These are phyloP conservation scores for Oncopodura yosiiana DNA, from an alignment of 1,140 invertebrate genomes.

Conservation along the genomic window DNA sequence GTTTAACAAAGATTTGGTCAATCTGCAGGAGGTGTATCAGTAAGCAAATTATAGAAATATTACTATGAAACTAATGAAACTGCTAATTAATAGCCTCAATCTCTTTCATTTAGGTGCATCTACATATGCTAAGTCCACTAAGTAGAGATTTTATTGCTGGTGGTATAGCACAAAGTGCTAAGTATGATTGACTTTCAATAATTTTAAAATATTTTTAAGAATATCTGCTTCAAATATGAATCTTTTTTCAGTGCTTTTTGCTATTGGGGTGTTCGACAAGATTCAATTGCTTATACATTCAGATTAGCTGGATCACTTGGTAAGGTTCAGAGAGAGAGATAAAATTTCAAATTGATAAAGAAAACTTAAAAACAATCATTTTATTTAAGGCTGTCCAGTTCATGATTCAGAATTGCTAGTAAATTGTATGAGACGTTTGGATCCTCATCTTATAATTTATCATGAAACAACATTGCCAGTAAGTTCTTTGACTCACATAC, in stretches of 20 bases:
- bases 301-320: conserved; percentile 10
- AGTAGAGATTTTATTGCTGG: too few relatives aligned
- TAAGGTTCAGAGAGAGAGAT: too few relatives aligned
- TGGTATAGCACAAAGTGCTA: too few relatives aligned
- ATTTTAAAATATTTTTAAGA: too few relatives aligned
- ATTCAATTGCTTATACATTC: conserved; percentile 21
- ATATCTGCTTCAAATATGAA: too few relatives aligned
- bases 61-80: background rate
- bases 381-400: too few relatives aligned
- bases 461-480: conserved; percentile 22
- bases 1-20: too few relatives aligned
- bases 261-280: conserved; percentile 26
- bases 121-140: too few relatives aligned
- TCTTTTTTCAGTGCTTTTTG: conserved; percentile 19
- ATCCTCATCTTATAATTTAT: conserved; percentile 25
- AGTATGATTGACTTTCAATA: too few relatives aligned
- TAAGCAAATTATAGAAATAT: background rate
- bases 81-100: background rate
- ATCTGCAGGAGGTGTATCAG: conserved; percentile 23
- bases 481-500: background rate
- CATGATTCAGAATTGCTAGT: conserved; percentile 19
- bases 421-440: conserved; percentile 21
- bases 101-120: background rate
- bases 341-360: too few relatives aligned
- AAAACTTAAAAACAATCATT: too few relatives aligned